These are phyloP conservation scores for Drosophila picticornis DNA, from an alignment of 2,888 invertebrate genomes.

Conservation along the genomic window DNA sequence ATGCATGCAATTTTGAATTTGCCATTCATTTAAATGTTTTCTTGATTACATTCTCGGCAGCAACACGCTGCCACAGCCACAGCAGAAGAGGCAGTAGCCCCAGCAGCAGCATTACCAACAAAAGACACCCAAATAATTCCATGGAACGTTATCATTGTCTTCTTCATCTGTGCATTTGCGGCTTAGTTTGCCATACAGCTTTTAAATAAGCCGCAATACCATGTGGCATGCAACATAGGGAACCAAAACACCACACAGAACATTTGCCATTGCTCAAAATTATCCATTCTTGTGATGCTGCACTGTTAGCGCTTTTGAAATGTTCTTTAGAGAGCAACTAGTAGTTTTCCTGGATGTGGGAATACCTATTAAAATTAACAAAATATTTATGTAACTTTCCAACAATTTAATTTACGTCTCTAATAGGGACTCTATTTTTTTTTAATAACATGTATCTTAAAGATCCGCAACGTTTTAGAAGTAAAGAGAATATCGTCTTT, in stretches of 20 bases:
- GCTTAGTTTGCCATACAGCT: conserved; percentile 55
- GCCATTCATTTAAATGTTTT: conserved; percentile 78
- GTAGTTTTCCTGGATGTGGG: neutral
- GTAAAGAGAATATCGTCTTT: neutral
- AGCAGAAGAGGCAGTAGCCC: conserved; percentile 12
- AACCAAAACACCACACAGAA: conserved; percentile 31
- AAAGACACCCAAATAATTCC: conserved; percentile 60
- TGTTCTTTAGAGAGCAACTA: neutral
- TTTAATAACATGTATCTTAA: neutral
- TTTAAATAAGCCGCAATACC: conserved; percentile 70
- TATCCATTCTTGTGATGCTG: conserved; percentile 13
- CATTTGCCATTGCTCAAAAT: neutral
- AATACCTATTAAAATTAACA: neutral
- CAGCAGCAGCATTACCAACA: conserved; percentile 33
- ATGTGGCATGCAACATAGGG: conserved; percentile 48
- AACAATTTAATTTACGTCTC: neutral
- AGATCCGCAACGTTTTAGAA: neutral
- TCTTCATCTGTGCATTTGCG: conserved; percentile 53
- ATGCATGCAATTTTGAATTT: conserved; percentile 79
- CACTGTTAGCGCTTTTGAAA: neutral
- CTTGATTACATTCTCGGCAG: conserved; percentile 72
- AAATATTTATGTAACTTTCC: neutral
- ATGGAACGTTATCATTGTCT: conserved; percentile 71
- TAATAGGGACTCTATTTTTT: neutral
- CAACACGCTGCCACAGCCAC: conserved; percentile 28